phyloP scores from a whole-genome alignment of 2,888 invertebrate species.

The Epirrhoe alternata region DNA sequence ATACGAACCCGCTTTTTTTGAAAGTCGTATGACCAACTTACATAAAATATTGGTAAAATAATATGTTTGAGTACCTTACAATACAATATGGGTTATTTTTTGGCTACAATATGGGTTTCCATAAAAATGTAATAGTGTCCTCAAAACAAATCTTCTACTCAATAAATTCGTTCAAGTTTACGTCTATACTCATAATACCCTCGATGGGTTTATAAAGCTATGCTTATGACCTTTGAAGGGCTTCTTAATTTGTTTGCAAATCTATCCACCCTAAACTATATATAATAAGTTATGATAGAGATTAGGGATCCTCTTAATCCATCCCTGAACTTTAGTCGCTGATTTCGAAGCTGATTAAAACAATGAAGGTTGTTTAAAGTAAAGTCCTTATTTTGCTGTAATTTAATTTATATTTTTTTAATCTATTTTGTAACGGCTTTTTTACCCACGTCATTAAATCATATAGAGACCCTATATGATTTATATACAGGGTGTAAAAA shows the following conservation, averaged over 20 bases:
- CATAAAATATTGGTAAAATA: too few species aligned
- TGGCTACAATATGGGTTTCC: too few species aligned
- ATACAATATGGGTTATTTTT: too few species aligned
- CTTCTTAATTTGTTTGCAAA: background rate
- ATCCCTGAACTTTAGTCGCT: conserved; percentile 44
- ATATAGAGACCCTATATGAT: too few species aligned
- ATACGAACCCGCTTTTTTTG: too few species aligned
- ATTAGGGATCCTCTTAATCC: conserved; percentile 12
- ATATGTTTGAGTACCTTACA: too few species aligned
- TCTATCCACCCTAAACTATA: background rate
- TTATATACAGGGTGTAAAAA: too few species aligned
- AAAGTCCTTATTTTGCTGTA: conserved; percentile 22
- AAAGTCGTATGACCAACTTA: too few species aligned
- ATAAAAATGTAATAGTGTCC: too few species aligned
- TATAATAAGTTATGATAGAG: background rate
- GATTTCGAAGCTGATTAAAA: conserved; percentile 49
- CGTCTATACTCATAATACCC: background rate
- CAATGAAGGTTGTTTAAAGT: conserved; percentile 45
- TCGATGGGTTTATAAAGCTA: background rate
- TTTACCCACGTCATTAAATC: too few species aligned
- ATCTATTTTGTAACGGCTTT: background rate
- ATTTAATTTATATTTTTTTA: conserved; percentile 8
- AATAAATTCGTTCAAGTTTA: background rate
- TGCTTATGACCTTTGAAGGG: background rate
- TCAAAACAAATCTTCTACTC: too few species aligned